phyloP scores from a whole-genome alignment of 2,888 invertebrate species.

The Gortyna flavago region DNA sequence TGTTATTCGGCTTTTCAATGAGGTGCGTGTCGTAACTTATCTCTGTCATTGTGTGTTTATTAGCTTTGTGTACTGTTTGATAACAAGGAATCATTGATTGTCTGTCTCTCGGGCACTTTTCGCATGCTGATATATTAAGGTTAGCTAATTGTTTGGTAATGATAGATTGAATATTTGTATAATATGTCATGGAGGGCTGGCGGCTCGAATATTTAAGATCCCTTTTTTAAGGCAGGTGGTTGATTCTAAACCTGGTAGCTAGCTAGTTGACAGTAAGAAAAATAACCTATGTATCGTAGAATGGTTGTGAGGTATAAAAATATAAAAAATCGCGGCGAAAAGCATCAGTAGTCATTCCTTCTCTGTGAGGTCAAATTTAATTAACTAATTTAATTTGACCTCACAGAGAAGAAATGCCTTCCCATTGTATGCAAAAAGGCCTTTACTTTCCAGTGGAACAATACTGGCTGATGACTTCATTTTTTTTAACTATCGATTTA shows the following conservation, averaged over 20 bases:
- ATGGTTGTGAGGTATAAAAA: background rate
- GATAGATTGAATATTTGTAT: background rate
- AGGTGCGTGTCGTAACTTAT: constrained; percentile 84
- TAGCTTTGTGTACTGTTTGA: background rate
- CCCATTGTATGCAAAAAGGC: background rate
- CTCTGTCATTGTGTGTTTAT: background rate
- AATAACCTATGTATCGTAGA: background rate
- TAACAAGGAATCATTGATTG: background rate
- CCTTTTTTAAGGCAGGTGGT: background rate
- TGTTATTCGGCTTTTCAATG: constrained; percentile 94
- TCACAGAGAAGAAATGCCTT: too few species aligned
- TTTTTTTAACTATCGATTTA: background rate
- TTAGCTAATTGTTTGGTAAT: background rate
- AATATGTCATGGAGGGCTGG: background rate
- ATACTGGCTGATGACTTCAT: background rate
- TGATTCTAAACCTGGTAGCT: background rate
- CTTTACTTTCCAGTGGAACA: background rate
- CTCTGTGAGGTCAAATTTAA: too few species aligned
- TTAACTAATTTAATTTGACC: background rate
- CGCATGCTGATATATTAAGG: background rate
- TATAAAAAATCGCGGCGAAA: background rate
- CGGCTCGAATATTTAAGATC: background rate
- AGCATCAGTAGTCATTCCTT: background rate
- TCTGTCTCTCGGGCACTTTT: background rate
- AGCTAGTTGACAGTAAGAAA: background rate